A percentile compares a stretch with the other conserved stretches of the same genome.
Conservation (phyloP, 2,113 vertebrate genomes). For the Rhabdomys dilectus region DNA sequence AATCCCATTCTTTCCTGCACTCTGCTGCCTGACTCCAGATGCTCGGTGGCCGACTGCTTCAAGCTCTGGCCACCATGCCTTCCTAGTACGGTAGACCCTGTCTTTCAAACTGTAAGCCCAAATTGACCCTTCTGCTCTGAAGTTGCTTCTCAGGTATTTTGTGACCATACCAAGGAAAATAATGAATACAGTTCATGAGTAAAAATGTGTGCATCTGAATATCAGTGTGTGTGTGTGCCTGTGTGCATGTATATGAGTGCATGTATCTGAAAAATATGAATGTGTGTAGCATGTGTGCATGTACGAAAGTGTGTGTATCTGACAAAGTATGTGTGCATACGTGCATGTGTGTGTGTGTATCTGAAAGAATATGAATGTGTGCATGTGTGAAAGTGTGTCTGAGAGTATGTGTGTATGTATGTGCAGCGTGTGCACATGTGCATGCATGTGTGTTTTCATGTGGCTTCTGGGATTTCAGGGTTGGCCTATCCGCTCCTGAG, state of each 20-base stretch:
- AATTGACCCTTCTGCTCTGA: neutral
- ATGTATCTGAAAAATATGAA: neutral
- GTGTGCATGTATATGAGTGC: neutral
- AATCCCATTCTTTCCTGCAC: neutral
- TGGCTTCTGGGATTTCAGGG: neutral
- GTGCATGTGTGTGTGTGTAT: neutral
- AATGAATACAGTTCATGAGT: neutral
- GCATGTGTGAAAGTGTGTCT: neutral
- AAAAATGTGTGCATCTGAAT: neutral
- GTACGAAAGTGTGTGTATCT: neutral
- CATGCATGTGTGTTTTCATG: neutral
- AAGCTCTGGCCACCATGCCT: neutral
- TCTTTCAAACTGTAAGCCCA: neutral
- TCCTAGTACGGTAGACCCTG: too few relatives aligned
- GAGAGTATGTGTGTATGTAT: neutral
- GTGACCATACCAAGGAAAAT: neutral
- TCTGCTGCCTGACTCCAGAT: neutral
- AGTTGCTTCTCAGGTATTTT: neutral
- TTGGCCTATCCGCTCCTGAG: neutral
- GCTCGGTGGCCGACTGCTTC: neutral
- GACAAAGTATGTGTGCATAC: neutral
- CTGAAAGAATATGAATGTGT: neutral
- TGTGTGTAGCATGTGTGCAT: neutral
- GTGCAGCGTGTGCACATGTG: too few relatives aligned
- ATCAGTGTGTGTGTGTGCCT: accelerated